phyloP scores from a whole-genome alignment of 1,140 invertebrate genomes.

The Macrosteles quadrilineatus region DNA sequence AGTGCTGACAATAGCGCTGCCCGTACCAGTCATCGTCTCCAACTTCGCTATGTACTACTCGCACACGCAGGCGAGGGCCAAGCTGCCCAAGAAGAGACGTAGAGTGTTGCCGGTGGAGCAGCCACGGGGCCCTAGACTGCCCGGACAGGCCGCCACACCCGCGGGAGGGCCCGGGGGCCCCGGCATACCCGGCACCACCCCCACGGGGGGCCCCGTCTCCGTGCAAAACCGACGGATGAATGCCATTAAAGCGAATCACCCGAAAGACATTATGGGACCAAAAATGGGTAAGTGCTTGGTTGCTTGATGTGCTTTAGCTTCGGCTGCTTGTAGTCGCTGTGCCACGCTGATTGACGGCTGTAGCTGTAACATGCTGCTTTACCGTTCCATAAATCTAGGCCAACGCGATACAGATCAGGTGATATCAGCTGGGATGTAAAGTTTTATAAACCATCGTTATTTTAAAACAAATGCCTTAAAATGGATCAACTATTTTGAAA shows the following conservation, averaged over 20 bases:
- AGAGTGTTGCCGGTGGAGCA: conserved; percentile 94
- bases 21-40: conserved; percentile 97
- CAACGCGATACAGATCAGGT: too few species aligned
- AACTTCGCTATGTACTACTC: conserved; percentile 99
- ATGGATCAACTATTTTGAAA: too few species aligned
- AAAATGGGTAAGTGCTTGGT: conserved; percentile 65
- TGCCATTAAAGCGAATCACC: conserved; percentile 78
- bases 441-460: too few species aligned
- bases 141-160: conserved; percentile 50
- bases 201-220: conserved; percentile 53
- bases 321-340: background rate
- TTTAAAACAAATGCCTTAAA: too few species aligned
- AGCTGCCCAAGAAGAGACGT: conserved; percentile 94
- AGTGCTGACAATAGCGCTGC: conserved; percentile 94
- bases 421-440: too few species aligned
- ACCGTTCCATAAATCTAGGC: too few species aligned
- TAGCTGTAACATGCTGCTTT: background rate
- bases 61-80: conserved; percentile 92
- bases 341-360: too few species aligned
- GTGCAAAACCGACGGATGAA: conserved; percentile 74
- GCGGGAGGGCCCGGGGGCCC: conserved; percentile 53
- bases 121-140: conserved; percentile 64
- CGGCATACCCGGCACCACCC: conserved; percentile 54
- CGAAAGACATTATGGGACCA: conserved; percentile 67
- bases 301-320: background rate